Conservation (phyloP, 2,113 vertebrate species). For the Seriola aureovittata region DNA sequence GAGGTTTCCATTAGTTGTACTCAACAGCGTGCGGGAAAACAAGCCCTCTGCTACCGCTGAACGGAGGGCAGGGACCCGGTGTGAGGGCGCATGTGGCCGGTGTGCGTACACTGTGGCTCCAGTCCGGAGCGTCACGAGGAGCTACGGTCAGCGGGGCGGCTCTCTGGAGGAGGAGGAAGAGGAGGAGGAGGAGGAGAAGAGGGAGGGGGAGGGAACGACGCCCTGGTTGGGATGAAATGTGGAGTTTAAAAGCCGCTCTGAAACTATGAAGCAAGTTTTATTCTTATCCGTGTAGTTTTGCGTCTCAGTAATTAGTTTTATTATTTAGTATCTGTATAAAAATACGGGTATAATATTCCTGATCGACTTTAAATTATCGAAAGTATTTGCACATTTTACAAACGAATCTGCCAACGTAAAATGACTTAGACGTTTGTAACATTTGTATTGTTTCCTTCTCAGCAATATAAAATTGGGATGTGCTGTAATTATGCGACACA, state of each 20-base stretch:
- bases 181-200: slow-evolving; percentile 10
- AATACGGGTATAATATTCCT: too few species aligned
- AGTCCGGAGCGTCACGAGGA: slow-evolving; percentile 38
- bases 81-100: slow-evolving; percentile 40
- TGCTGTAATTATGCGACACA: too few species aligned
- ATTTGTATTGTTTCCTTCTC: background rate
- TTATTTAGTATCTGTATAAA: background rate
- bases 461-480: background rate
- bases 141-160: slow-evolving; percentile 19
- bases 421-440: background rate
- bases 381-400: background rate
- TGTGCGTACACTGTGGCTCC: slow-evolving; percentile 26
- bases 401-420: background rate
- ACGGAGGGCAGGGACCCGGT: background rate
- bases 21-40: background rate
- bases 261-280: background rate
- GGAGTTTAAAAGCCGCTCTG: slow-evolving; percentile 13
- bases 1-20: slow-evolving; percentile 31
- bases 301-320: background rate
- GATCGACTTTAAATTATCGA: too few species aligned
- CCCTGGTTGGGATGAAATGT: slow-evolving; percentile 7
- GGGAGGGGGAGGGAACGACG: background rate
- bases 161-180: slow-evolving; percentile 1
- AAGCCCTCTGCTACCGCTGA: background rate
- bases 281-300: background rate